Conservation (phyloP, 1,140 invertebrate genomes). For the Eriosoma lanigerum region DNA sequence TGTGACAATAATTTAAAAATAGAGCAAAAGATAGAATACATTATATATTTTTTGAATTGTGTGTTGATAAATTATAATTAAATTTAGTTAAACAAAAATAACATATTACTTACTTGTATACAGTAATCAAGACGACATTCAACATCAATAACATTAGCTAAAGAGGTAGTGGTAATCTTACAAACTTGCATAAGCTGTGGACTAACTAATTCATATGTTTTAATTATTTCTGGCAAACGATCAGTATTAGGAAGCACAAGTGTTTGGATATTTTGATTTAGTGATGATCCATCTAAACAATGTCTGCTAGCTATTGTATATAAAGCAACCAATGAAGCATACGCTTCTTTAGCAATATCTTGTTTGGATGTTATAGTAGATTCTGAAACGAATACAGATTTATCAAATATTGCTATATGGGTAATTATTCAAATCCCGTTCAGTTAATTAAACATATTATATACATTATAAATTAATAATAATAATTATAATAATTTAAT, state of each 20-base stretch:
- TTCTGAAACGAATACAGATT: neutral
- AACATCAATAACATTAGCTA: slow-evolving; percentile 34
- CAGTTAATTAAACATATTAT: too few relatives aligned
- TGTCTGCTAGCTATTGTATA: slow-evolving; percentile 27
- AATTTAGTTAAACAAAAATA: neutral
- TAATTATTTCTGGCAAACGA: slow-evolving; percentile 26
- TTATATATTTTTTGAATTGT: too few relatives aligned
- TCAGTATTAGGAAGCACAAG: slow-evolving; percentile 1
- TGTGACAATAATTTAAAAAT: slow-evolving; percentile 17
- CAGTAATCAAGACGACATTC: slow-evolving; percentile 35
- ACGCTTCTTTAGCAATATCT: slow-evolving; percentile 51
- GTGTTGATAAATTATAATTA: neutral
- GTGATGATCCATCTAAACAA: slow-evolving; percentile 17
- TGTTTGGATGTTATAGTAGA: slow-evolving; percentile 38
- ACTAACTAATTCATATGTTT: slow-evolving; percentile 35
- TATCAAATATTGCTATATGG: neutral
- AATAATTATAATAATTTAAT: too few relatives aligned
- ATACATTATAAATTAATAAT: too few relatives aligned
- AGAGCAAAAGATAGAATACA: neutral
- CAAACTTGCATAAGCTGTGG: slow-evolving; percentile 5
- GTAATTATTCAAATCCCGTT: too few relatives aligned
- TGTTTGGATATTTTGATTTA: slow-evolving; percentile 20
- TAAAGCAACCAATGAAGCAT: slow-evolving; percentile 38
- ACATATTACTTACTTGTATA: slow-evolving; percentile 23
- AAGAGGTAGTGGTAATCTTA: slow-evolving; percentile 21